Conservation (phyloP, 1,140 invertebrate species). For the Homarus americanus region DNA sequence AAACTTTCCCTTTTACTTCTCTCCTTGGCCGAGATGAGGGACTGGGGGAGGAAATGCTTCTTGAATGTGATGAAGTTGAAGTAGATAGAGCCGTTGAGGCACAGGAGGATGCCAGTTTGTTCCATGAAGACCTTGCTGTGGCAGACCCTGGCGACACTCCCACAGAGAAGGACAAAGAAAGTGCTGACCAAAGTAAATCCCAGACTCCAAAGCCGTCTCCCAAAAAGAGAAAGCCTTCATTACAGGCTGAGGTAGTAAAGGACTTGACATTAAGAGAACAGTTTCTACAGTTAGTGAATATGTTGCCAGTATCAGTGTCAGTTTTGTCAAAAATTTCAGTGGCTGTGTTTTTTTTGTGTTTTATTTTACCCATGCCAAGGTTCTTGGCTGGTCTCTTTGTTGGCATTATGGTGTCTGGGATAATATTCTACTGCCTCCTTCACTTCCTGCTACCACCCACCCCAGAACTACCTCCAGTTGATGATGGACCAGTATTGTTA, state of each 20-base stretch:
- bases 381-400: slow-evolving; percentile 61
- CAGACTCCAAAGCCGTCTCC: slow-evolving; percentile 26
- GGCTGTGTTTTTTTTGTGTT: slow-evolving; percentile 47
- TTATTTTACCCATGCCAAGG: slow-evolving; percentile 62
- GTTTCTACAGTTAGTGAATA: slow-evolving; percentile 16
- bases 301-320: slow-evolving; percentile 20
- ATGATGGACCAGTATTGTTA: slow-evolving; percentile 50
- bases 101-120: slow-evolving; percentile 10
- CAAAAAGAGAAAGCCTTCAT: slow-evolving; percentile 7
- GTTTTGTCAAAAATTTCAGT: slow-evolving; percentile 45
- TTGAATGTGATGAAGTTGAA: slow-evolving; percentile 56
- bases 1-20: slow-evolving; percentile 48
- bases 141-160: neutral
- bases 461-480: neutral
- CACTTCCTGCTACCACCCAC: slow-evolving; percentile 22
- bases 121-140: slow-evolving; percentile 15
- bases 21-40: slow-evolving; percentile 59
- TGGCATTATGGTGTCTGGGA: slow-evolving; percentile 42
- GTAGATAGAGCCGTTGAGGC: slow-evolving; percentile 61
- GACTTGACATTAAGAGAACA: slow-evolving; percentile 31
- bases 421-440: slow-evolving; percentile 47
- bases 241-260: neutral
- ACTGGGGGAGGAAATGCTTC: slow-evolving; percentile 53
- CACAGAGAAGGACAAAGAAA: slow-evolving; percentile 14
- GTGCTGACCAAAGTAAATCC: neutral